phyloP scores from a whole-genome alignment of 2,888 invertebrate genomes.

The Hypselothyrea guttata region DNA sequence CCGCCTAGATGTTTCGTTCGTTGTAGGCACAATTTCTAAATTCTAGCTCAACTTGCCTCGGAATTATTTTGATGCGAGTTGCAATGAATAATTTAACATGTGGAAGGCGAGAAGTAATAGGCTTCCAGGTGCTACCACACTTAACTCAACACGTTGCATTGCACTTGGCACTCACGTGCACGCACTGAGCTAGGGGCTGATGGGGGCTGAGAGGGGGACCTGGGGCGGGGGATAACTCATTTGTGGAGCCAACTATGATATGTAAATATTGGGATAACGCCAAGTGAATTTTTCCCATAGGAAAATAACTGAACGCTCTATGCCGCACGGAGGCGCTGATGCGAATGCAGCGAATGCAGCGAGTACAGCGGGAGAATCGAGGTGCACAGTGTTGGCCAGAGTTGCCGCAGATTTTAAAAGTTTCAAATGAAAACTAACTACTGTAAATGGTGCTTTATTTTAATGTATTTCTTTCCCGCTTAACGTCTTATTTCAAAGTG shows the following conservation, averaged over 20 bases:
- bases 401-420: no score
- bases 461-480: no score
- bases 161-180: not conserved
- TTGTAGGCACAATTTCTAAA: no score
- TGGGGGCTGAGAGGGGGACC: not conserved
- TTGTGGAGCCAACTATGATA: slow-evolving; percentile 63
- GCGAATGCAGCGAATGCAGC: no score
- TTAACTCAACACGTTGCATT: not conserved
- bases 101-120: not conserved
- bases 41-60: no score
- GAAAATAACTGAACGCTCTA: slow-evolving; percentile 52
- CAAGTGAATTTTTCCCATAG: slow-evolving; percentile 61
- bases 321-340: slow-evolving; percentile 55
- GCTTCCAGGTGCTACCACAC: not conserved
- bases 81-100: not conserved
- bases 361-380: no score
- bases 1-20: no score
- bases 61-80: no score
- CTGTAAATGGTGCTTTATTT: no score
- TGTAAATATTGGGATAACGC: slow-evolving; percentile 64
- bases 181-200: not conserved
- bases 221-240: slow-evolving; percentile 37
- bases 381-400: no score
- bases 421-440: no score
- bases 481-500: no score